Base-by-base conservation (phyloP, 1,140 invertebrate species). In the Coenobita brevimanus region DNA sequence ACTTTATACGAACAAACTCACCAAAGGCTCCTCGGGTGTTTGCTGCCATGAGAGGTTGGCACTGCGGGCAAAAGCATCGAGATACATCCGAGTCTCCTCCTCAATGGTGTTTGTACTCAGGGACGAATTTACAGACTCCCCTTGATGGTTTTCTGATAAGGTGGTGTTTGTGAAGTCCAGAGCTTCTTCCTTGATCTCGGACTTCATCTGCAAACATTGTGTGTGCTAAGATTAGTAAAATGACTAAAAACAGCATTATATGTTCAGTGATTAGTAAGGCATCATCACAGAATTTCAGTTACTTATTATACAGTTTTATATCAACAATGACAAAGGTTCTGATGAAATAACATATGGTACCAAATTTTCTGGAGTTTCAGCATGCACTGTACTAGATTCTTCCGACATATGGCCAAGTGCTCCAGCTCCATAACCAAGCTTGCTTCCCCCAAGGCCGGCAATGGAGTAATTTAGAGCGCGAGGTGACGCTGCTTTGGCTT, bases 61-160 rank as follows among this genome's bases (percentile, higher is more conserved):
- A 82, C 86, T 88, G 60, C 86, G 67, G 2, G 86, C 73, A 82
- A 88, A 82, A n/a, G 86, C 86, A 82, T 88, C 86, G 36, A 88
- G 71, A 43, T 88, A 88, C 80, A 88, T 88, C 15, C 86, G 67
- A 4, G 86, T 67, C 57, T 88, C 86, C 54, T 88, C 86, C 24
- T 82, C 86, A 41, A 88, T 82, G 79, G n/a, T 88, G 67, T 87
- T 81, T 43, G 76, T 69, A 54, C 60, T 73, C 1, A 73, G 33
- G 30, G 85, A 38, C 41, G 78, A 41, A 38, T 36, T 73, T 1
- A 50, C 2, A 4, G 73, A 64, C n/a, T 88, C 86, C 43, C 69
- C 64, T 4, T 67, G 86, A 21, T 54, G 67, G 43, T 60, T 73
- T 36, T 88, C 86, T 17, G 86, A 82, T 30, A 88, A 24, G n/a